Evolutionary conservation across 2,113 vertebrate genomes (phyloP), one percentile per base, ranked within the genome.

Genomic region (Brachyhypopomus gauderio): DNA sequence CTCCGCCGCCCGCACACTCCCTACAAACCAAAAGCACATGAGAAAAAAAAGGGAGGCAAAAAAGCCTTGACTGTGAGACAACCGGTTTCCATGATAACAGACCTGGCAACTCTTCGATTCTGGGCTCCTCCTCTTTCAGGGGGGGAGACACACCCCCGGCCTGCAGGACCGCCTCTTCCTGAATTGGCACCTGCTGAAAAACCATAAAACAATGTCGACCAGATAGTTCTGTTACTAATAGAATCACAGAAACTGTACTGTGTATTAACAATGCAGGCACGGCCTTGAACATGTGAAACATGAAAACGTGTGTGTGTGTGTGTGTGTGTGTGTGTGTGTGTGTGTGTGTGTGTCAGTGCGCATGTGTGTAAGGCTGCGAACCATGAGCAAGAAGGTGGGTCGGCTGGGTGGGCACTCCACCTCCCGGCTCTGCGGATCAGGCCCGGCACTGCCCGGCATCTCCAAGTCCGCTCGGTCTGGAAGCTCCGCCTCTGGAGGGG

Each of bases 331-430:
- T 30, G 30, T 30, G 30, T 9, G n/a, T 30, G 25, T 30, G 23
- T 5, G 12, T 27, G 22, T 27, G 4, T 64, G n/a, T 27, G 27
- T 19, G 14, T 66, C 16, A 36, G 30, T 20, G 30, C 6, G 30
- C 2, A 5, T 4, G 25, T 64, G 14, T 63, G 23, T 19, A 20
- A 63, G 23, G 56, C 20, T n/a, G 27, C 89, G 87, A 62, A 93
- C 93, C 86, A 77, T 75, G 23, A 91, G 91, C 4, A 91, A 88
- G 0, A 89, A 90, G 27, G 88, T 92, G 38, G 88, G 90, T n/a
- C 88, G 85, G 36, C 79, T 88, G 27, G 79, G 88, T 0, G 87
- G 71, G 0, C 81, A 38, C 3, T 80, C 79, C 30, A 14, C 83
- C 6, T 66, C 60, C 45, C 36, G 9, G 5, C 73, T 73, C 30